Evolutionary conservation across 2,113 vertebrate species (phyloP), one percentile per base, ranked within the genome.

Genomic region (Protomyctophum bolini): DNA sequence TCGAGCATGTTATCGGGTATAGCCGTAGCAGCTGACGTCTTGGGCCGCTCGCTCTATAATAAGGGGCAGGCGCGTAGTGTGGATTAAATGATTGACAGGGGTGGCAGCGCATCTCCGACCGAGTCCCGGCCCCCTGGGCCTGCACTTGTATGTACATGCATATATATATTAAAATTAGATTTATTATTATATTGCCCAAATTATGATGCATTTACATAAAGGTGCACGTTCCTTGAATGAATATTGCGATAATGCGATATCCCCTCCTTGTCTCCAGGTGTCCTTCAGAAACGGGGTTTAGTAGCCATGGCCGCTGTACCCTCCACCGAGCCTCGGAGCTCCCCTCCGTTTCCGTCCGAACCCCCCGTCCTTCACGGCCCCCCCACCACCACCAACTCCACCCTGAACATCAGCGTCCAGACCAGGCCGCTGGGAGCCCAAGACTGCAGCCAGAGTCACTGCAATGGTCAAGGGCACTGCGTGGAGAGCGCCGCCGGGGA

Each of bases 381-480:
- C 6, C 9, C 10, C 2, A 10, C 10, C 49, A 9, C 68, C 28
- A 68, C 50, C 9, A 41, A 41, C 33, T 41, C 33, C 5, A n/a
- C 80, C 41, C 7, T 69, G 10, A 75, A 82, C 1, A 58, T 47
- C 6, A 78, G 78, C 8, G 29, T 72, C 21, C 59, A 79, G 0
- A 78, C 76, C 2, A 83, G 72, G 58, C 85, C 92, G 10, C 58
- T 94, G 73, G 33, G 88, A 91, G 75, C 85, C 0, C 48, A 81
- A 52, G 79, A 87, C 0, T 98, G 97, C 74, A 88, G 82, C 68
- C 84, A 84, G 0, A 80, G 73, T 6, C 91, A 57, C 0, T 98
- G 96, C 75, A 92, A 87, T 7, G 88, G 92, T 58, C 94, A 86
- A 0, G 95, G 96, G 0, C 81, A 66, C 8, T 97, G 97, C 0